phyloP scores from a whole-genome alignment of 2,888 invertebrate genomes.

The Eristalinus sepulchralis region DNA sequence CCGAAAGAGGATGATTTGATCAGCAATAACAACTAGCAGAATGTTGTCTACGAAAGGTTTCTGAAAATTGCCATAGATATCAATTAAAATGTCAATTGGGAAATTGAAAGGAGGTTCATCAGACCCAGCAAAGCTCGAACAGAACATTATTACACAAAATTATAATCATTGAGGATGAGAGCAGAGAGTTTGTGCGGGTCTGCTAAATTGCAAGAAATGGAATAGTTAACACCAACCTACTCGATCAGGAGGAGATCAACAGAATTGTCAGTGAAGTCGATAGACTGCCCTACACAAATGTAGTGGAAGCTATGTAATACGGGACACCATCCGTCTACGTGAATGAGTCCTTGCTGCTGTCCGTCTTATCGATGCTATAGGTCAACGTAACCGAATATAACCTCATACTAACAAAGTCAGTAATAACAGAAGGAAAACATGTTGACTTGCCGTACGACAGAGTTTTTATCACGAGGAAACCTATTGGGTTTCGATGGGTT shows the following conservation, averaged over 20 bases:
- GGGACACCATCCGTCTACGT: conserved; percentile 46
- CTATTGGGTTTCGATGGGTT: conserved; percentile 2
- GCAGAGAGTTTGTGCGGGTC: conserved; percentile 45
- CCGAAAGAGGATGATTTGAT: conserved; percentile 20
- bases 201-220: conserved; percentile 46
- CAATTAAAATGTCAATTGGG: conserved; percentile 8
- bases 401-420: conserved; percentile 1
- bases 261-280: conserved; percentile 30
- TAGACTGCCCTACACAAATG: conserved; percentile 58
- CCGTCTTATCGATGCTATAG: conserved; percentile 35
- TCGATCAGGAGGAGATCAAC: conserved; percentile 14
- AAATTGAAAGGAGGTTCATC: conserved; percentile 15
- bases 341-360: conserved; percentile 47
- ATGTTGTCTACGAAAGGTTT: conserved; percentile 38
- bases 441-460: not conserved
- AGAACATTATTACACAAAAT: not conserved
- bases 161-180: conserved; percentile 33
- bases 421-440: not conserved
- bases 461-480: conserved; percentile 6
- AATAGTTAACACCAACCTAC: conserved; percentile 43
- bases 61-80: conserved; percentile 11
- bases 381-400: conserved; percentile 12
- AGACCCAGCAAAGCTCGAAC: conserved; percentile 6
- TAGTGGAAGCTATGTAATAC: conserved; percentile 52
- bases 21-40: conserved; percentile 43